phyloP scores from a whole-genome alignment of 64 coral and sea anemone genomes.

The Montipora efflorescens region DNA sequence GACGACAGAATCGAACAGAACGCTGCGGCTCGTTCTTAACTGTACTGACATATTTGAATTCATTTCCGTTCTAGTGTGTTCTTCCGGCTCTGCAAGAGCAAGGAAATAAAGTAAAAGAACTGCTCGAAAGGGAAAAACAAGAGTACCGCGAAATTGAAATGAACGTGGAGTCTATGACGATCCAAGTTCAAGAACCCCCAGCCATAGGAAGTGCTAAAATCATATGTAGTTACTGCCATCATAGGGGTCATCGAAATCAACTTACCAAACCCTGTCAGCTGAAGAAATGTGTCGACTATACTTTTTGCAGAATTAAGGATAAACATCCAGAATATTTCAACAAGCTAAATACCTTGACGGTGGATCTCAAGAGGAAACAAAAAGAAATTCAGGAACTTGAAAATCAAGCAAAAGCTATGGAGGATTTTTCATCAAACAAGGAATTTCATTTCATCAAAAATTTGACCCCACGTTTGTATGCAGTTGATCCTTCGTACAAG shows the following conservation, averaged over 20 bases:
- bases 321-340: constrained; percentile 50
- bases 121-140: background rate
- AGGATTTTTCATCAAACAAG: constrained; percentile 36
- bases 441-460: constrained; percentile 50
- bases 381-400: background rate
- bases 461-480: constrained; percentile 33
- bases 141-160: background rate
- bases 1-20: background rate
- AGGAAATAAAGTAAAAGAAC: background rate
- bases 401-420: constrained; percentile 20
- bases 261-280: background rate
- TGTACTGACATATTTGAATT: background rate
- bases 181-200: too few relatives aligned
- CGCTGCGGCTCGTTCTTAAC: background rate
- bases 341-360: background rate
- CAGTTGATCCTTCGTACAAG: constrained; percentile 15
- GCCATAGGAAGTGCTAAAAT: too few relatives aligned
- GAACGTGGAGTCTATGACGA: too few relatives aligned
- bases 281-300: background rate
- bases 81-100: background rate
- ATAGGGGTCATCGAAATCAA: background rate
- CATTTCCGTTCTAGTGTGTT: background rate
- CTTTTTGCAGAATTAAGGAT: background rate
- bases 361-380: constrained; percentile 11
- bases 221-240: background rate